These are phyloP conservation scores for Oligia fasciuncula DNA, from an alignment of 2,888 invertebrate species.

Conservation along the genomic window DNA sequence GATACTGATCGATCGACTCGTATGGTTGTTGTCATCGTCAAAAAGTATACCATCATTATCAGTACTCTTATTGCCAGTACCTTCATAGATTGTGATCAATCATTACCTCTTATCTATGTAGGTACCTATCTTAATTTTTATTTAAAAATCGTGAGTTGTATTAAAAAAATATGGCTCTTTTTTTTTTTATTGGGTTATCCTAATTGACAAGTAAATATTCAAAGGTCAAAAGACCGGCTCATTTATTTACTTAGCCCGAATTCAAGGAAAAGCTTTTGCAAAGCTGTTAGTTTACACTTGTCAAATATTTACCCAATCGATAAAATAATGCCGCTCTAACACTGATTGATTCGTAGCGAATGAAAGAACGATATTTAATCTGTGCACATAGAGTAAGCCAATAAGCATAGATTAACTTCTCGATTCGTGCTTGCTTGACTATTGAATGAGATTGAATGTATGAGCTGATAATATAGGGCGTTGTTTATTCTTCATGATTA, in stretches of 20 bases:
- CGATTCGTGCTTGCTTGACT: constrained; percentile 43
- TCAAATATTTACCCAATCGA: constrained; percentile 44
- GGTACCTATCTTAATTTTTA: neutral
- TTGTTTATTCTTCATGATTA: constrained; percentile 76
- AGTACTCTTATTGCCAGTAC: neutral
- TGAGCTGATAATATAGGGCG: constrained; percentile 64
- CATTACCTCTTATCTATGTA: neutral
- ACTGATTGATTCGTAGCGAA: constrained; percentile 52
- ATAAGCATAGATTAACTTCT: constrained; percentile 32
- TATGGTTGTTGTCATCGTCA: neutral
- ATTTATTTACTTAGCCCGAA: constrained; percentile 28
- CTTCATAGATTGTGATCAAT: neutral
- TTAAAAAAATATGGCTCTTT: neutral
- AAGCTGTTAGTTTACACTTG: constrained; percentile 30
- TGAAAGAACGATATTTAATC: constrained; percentile 45
- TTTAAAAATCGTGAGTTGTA: neutral
- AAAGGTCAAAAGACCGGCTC: constrained; percentile 20
- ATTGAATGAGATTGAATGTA: constrained; percentile 65
- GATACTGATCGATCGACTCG: neutral
- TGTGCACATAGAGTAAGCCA: constrained; percentile 28
- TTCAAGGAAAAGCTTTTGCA: constrained; percentile 34
- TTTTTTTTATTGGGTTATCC: neutral
- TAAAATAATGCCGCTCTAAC: constrained; percentile 35
- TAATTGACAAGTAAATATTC: constrained; percentile 44
- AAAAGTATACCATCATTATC: neutral